Evolutionary conservation across 2,113 vertebrate genomes (phyloP).

Genomic region (Columba janthina): DNA sequence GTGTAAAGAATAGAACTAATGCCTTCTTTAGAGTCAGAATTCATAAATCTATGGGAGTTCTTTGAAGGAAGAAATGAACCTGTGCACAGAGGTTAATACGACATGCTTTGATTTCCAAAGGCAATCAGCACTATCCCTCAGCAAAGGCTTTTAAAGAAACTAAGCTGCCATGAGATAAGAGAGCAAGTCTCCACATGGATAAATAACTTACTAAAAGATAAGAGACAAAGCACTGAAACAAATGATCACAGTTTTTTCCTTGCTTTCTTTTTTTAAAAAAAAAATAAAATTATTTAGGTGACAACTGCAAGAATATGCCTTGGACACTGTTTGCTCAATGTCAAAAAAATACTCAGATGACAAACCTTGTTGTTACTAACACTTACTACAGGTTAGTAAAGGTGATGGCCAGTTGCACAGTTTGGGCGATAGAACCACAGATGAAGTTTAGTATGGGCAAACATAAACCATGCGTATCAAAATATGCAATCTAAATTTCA

Average conservation of each 20-base stretch:
- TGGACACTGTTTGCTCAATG: not conserved
- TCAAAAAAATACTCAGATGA: not conserved
- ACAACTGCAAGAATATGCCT: not conserved
- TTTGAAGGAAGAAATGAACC: not conserved
- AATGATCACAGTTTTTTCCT: not conserved
- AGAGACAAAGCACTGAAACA: not conserved
- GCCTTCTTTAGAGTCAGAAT: not conserved
- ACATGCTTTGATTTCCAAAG: slow-evolving; percentile 34
- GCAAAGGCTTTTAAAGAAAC: slow-evolving; percentile 21
- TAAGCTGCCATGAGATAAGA: slow-evolving; percentile 21
- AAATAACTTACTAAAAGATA: slow-evolving; percentile 53
- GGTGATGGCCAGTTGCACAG: not conserved
- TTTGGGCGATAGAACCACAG: not conserved
- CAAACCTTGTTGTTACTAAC: not conserved
- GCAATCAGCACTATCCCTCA: not conserved
- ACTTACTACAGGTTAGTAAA: not conserved
- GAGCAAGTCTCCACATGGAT: not conserved
- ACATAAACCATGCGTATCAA: not conserved
- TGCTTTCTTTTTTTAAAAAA: not conserved
- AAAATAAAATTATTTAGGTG: not conserved
- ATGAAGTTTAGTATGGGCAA: not conserved
- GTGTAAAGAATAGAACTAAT: not conserved
- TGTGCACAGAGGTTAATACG: not conserved
- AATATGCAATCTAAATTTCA: not conserved
- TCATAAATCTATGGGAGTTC: not conserved